Percentiles rank a stretch among this genome's conserved stretches.
Evolutionary conservation across 2,797 vertebrate genomes (phyloP).

Genomic region (Mareca strepera): DNA sequence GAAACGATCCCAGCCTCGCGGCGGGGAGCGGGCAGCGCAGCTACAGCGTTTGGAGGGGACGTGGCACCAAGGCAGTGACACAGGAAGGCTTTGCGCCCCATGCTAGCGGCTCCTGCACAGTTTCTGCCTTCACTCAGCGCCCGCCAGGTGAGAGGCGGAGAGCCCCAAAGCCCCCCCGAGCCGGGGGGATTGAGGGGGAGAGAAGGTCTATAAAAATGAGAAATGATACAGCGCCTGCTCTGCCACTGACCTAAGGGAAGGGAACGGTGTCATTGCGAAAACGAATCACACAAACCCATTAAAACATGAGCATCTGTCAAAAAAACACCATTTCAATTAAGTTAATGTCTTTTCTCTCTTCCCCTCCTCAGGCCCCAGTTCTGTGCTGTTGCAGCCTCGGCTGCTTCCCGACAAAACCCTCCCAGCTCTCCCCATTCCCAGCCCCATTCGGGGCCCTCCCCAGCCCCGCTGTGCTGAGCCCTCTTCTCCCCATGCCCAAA

Average conservation of each 20-base stretch:
- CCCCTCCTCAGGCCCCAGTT: neutral
- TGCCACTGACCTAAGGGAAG: neutral
- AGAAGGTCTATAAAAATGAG: neutral
- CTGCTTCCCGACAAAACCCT: neutral
- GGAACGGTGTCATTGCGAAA: neutral
- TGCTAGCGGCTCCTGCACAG: neutral
- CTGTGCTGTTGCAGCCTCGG: accelerated
- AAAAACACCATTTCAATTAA: neutral
- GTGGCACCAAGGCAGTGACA: neutral
- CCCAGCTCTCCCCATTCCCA: neutral
- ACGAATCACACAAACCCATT: neutral
- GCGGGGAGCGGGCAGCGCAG: neutral
- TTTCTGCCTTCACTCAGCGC: neutral
- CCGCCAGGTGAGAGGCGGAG: neutral
- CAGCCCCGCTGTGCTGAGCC: accelerated
- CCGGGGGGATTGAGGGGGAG: accelerated
- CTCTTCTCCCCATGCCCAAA: accelerated
- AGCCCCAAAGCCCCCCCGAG: neutral
- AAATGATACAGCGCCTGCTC: neutral
- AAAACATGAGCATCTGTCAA: neutral
- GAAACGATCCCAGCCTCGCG: neutral
- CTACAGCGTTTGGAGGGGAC: accelerated
- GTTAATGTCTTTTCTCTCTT: neutral
- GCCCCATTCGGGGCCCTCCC: neutral
- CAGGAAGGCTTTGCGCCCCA: accelerated